Evolutionary conservation across 2,888 invertebrate species (phyloP), one percentile per base, ranked within the genome.

Genomic region (Cremastinae sp.): DNA sequence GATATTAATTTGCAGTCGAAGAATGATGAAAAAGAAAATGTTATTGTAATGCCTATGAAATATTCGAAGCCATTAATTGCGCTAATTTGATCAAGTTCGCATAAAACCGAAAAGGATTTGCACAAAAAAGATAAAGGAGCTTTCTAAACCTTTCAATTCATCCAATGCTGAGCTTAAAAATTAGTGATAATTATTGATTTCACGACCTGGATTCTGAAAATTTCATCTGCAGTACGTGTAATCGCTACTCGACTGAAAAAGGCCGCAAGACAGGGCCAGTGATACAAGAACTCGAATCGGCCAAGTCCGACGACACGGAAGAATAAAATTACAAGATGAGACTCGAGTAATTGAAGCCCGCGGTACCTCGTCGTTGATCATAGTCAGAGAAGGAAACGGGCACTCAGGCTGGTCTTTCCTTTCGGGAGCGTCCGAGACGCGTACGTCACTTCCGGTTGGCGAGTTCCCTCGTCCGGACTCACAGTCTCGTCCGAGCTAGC

Each of bases 321-420:
- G 73, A 75, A 75, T 75, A 66, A 58, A 77, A 75, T 80, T 73
- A 79, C 58, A 35, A 59, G 73, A 70, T 47, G 59, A 62, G 56
- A 47, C 62, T 43, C 41, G 59, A 16, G 69, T 73, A 76, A 76
- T 73, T 76, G 64, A 64, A 49, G 56, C 68, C 56, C 59, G 59
- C 49, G 28, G 28, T 51, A 16, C 39, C 39, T 49, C 55, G 61
- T 73, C 66, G 28, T 51, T 51, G 70, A 12, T 20, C 56, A 22
- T 68, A 61, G 53, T 37, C 73, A 37, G 56, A 73, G 64, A 76
- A 28, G 76, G 76, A 76, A 76, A 62, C 59, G 53, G 58, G 64
- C 68, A 76, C 73, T 73, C 69, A 73, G 61, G 69, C 59, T 28
- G 47, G 35, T 69, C 69, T 73, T 73, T 64, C 64, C 66, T 76